Percentiles rank a stretch among this genome's conserved stretches.
phyloP scores from a whole-genome alignment of 2,797 vertebrate species.

The Aulostomus chinensis region DNA sequence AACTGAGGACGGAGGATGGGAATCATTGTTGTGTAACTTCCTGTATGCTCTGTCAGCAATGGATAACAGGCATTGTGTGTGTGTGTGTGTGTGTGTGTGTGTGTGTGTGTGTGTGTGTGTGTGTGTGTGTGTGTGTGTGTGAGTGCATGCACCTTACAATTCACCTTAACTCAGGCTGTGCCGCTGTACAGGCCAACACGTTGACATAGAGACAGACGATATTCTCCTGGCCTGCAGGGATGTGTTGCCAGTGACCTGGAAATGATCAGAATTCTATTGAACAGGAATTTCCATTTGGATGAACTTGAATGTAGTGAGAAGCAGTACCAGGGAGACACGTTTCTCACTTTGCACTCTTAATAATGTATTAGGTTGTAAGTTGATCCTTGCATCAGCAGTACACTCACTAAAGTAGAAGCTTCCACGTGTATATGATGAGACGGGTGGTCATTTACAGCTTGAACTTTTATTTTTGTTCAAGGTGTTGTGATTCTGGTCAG shows the following conservation, averaged over 20 bases:
- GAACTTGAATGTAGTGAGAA: slow-evolving; percentile 12
- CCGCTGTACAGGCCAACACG: slow-evolving; percentile 21
- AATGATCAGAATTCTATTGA: slow-evolving; percentile 58
- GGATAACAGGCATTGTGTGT: slow-evolving; percentile 30
- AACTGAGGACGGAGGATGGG: slow-evolving; percentile 47
- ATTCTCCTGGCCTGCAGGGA: slow-evolving; percentile 39
- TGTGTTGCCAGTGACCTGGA: slow-evolving; percentile 65
- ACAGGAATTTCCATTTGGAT: slow-evolving; percentile 59
- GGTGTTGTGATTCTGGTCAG: no score
- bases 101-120: slow-evolving; percentile 1
- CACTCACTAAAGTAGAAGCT: slow-evolving; percentile 4
- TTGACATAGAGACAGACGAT: slow-evolving; percentile 16
- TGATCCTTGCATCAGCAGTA: slow-evolving; percentile 45
- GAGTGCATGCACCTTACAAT: slow-evolving; percentile 3
- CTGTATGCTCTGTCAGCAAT: slow-evolving; percentile 69
- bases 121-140: background rate
- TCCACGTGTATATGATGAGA: background rate
- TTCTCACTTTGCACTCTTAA: slow-evolving; percentile 26
- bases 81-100: slow-evolving; percentile 3
- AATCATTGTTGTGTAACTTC: slow-evolving; percentile 67
- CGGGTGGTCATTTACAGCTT: background rate
- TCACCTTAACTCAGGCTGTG: slow-evolving; percentile 9
- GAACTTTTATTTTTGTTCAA: slow-evolving; percentile 4
- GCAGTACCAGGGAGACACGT: slow-evolving; percentile 8
- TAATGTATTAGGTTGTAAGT: slow-evolving; percentile 42